These are phyloP conservation scores for Entelurus aequoreus DNA, from an alignment of 2,113 vertebrate genomes.

Conservation along the genomic window DNA sequence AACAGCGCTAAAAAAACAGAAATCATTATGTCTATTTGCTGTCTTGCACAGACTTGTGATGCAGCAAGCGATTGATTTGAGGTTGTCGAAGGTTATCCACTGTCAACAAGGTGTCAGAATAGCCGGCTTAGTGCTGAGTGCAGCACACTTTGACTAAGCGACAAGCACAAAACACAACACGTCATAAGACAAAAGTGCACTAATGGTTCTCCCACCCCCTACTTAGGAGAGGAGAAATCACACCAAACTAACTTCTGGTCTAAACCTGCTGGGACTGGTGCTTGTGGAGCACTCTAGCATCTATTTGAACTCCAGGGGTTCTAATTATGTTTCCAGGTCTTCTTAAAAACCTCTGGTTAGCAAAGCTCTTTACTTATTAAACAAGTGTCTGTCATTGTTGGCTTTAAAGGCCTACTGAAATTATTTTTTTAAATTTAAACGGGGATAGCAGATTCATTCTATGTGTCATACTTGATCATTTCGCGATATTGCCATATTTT, in stretches of 20 bases:
- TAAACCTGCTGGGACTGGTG: constrained; percentile 47
- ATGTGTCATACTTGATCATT: no score
- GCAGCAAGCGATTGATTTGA: neutral
- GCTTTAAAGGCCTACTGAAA: no score
- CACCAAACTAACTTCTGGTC: constrained; percentile 48
- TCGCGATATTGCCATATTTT: no score
- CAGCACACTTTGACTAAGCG: neutral
- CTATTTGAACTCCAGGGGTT: constrained; percentile 30
- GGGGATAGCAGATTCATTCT: no score
- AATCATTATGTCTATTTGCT: neutral
- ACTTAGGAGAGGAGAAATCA: constrained; percentile 44
- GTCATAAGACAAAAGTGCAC: constrained; percentile 6
- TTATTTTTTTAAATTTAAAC: no score
- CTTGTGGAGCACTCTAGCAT: constrained; percentile 31
- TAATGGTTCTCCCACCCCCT: constrained; percentile 29
- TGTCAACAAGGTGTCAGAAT: constrained; percentile 1
- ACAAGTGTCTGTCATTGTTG: constrained; percentile 14
- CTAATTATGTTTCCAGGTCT: constrained; percentile 31
- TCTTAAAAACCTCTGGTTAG: constrained; percentile 40
- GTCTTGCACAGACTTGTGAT: neutral
- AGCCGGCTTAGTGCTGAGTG: constrained; percentile 2
- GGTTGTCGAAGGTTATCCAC: neutral
- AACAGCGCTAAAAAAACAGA: neutral
- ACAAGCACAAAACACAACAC: neutral
- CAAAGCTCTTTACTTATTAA: constrained; percentile 26